These are phyloP conservation scores for Opisthograptis luteolata DNA, from an alignment of 2,888 invertebrate genomes.

Conservation along the genomic window DNA sequence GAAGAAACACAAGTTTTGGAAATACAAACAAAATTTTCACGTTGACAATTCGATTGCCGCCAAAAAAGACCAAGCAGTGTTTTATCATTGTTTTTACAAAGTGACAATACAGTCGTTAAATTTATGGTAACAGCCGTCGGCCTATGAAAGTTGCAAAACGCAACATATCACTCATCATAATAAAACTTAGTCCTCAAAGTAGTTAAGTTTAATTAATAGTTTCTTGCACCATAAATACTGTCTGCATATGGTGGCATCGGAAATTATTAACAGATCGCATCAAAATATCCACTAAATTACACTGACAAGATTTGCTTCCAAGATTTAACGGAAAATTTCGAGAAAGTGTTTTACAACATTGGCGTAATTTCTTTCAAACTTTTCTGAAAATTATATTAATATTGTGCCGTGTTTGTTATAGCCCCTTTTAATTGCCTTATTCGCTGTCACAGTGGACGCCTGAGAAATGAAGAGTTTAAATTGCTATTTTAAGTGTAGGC, in stretches of 20 bases:
- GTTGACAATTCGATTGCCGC: too few species aligned
- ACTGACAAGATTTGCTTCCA: constrained; percentile 14
- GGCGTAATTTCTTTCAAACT: constrained; percentile 22
- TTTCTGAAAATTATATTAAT: constrained; percentile 23
- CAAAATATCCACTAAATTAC: constrained; percentile 11
- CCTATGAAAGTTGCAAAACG: too few species aligned
- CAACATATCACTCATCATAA: too few species aligned
- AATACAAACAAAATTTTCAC: too few species aligned
- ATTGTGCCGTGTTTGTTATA: constrained; percentile 27
- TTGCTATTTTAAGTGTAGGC: constrained; percentile 30
- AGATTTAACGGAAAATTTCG: constrained; percentile 5
- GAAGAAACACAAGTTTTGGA: too few species aligned
- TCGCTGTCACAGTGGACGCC: constrained; percentile 31
- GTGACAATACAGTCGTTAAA: too few species aligned
- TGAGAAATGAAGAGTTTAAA: constrained; percentile 31
- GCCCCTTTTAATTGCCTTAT: constrained; percentile 34
- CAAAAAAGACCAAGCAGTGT: too few species aligned
- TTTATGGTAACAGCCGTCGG: too few species aligned
- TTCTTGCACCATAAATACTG: constrained; percentile 15
- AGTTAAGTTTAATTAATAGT: too few species aligned
- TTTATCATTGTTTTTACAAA: too few species aligned
- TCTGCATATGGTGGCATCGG: constrained; percentile 19
- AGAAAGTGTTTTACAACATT: constrained; percentile 14
- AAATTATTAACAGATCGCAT: constrained; percentile 25
- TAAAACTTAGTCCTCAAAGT: too few species aligned